Conservation (phyloP, 2,888 invertebrate species). For the Stenoptilia bipunctidactyla region DNA sequence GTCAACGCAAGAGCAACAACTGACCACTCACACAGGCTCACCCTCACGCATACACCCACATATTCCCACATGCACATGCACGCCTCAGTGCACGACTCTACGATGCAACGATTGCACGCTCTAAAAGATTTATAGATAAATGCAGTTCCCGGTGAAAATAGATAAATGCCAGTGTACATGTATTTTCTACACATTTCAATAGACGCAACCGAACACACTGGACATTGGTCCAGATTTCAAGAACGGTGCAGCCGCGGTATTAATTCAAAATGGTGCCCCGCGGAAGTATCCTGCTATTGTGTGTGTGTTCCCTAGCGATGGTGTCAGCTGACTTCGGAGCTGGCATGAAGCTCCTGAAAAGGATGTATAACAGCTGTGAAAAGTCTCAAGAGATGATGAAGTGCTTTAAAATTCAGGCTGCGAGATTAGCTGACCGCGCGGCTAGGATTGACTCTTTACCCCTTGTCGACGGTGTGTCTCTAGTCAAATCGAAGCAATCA, state of each 20-base stretch:
- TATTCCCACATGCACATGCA: slow-evolving; percentile 30
- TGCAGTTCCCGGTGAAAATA: slow-evolving; percentile 71
- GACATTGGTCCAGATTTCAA: slow-evolving; percentile 38
- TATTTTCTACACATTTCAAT: slow-evolving; percentile 64
- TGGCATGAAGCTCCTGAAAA: slow-evolving; percentile 61
- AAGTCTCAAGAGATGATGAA: slow-evolving; percentile 74
- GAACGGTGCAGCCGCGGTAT: slow-evolving; percentile 34
- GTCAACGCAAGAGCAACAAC: slow-evolving; percentile 29
- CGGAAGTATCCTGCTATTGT: slow-evolving; percentile 47
- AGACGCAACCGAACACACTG: slow-evolving; percentile 52
- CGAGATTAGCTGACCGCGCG: slow-evolving; percentile 76
- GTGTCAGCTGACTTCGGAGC: slow-evolving; percentile 49
- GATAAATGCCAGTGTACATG: slow-evolving; percentile 67
- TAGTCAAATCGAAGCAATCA: slow-evolving; percentile 60
- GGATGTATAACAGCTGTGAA: slow-evolving; percentile 74
- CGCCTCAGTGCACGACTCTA: slow-evolving; percentile 61
- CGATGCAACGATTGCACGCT: slow-evolving; percentile 71
- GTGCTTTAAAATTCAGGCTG: slow-evolving; percentile 79
- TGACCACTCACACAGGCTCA: slow-evolving; percentile 28
- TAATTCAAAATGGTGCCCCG: slow-evolving; percentile 53
- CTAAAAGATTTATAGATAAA: slow-evolving; percentile 72
- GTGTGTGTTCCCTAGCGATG: slow-evolving; percentile 38
- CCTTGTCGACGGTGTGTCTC: slow-evolving; percentile 72
- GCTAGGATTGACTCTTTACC: slow-evolving; percentile 73
- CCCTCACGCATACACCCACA: slow-evolving; percentile 25